Percentiles rank a stretch among this genome's conserved stretches.
These are phyloP conservation scores for Tychaedon coryphoeus DNA, from an alignment of 2,113 vertebrate species.

Conservation along the genomic window DNA sequence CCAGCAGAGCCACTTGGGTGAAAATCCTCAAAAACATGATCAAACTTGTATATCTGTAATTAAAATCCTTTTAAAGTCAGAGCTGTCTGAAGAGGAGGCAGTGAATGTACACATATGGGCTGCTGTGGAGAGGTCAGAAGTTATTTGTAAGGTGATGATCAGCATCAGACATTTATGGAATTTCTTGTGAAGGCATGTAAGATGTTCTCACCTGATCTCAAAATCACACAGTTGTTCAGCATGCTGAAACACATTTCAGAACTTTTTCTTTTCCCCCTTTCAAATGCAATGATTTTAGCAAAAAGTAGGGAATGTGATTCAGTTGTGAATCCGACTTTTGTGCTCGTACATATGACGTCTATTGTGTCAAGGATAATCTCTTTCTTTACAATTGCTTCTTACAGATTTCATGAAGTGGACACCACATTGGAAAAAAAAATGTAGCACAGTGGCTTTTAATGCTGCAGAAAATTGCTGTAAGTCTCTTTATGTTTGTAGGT, in stretches of 20 bases:
- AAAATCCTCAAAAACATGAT: background rate
- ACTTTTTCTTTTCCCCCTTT: background rate
- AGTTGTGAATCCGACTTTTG: background rate
- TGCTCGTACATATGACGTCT: accelerated
- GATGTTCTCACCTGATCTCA: background rate
- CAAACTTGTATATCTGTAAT: background rate
- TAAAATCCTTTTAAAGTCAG: background rate
- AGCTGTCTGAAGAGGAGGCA: background rate
- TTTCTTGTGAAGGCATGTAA: background rate
- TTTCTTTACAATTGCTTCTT: background rate
- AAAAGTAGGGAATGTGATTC: background rate
- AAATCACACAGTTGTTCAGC: background rate
- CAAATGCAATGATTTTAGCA: background rate
- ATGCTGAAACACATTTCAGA: background rate
- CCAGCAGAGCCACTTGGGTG: background rate
- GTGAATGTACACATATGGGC: background rate
- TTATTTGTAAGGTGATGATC: background rate
- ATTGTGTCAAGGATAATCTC: background rate
- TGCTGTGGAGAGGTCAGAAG: background rate
- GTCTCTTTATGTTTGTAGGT: background rate
- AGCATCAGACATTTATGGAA: background rate
- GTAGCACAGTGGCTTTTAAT: background rate
- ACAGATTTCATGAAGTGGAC: background rate
- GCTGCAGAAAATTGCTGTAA: background rate
- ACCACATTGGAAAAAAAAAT: background rate